phyloP scores from a whole-genome alignment of 2,888 invertebrate species.

The Dysmachus trigonus region DNA sequence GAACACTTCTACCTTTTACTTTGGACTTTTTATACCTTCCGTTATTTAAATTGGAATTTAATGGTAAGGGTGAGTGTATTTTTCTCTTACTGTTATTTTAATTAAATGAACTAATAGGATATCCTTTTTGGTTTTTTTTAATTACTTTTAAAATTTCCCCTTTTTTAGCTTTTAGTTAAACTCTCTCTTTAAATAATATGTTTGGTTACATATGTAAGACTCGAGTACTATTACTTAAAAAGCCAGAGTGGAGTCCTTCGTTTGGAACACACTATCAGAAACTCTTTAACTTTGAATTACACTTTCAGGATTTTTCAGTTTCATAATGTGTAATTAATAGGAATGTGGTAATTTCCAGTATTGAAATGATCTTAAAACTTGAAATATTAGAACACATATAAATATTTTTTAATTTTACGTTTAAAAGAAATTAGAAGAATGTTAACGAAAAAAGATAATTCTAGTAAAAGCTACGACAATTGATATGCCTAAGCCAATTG shows the following conservation, averaged over 20 bases:
- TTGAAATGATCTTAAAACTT: too few species aligned
- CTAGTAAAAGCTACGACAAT: too few species aligned
- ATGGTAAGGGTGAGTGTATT: background rate
- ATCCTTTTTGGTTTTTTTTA: background rate
- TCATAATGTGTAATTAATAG: too few species aligned
- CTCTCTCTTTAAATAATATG: background rate
- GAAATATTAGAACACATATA: too few species aligned
- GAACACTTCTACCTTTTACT: background rate
- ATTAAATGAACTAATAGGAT: conserved; percentile 16
- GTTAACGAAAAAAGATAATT: too few species aligned
- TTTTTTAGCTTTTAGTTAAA: background rate
- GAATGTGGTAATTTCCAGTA: too few species aligned
- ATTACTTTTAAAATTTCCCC: background rate
- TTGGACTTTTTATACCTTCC: background rate
- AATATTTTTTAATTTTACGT: too few species aligned
- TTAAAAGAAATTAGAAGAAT: too few species aligned
- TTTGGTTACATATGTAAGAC: background rate
- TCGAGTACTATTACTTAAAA: background rate
- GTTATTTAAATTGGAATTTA: background rate
- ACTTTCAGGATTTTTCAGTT: background rate
- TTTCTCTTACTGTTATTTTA: background rate
- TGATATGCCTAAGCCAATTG: too few species aligned
- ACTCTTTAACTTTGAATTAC: too few species aligned
- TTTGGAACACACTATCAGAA: background rate
- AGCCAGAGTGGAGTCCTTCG: background rate